Conservation (phyloP, 2,888 invertebrate genomes). For the Cremastinae sp. region DNA sequence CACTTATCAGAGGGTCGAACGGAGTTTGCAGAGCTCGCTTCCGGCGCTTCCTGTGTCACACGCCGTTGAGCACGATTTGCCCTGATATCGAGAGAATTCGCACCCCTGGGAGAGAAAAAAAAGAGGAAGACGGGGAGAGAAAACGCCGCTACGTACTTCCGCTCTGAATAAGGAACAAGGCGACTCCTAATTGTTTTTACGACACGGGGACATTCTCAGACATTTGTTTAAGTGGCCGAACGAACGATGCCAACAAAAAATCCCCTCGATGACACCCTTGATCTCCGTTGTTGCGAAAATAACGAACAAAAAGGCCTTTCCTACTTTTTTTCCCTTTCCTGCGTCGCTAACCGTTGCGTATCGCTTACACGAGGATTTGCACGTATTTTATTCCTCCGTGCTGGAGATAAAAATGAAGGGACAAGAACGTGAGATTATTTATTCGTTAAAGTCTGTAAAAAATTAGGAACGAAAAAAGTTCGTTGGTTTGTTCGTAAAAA, state of each 20-base stretch:
- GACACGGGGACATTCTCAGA: conserved; percentile 61
- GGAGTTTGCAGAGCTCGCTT: conserved; percentile 64
- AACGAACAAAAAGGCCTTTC: conserved; percentile 3
- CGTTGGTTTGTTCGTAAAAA: neutral
- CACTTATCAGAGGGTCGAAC: conserved; percentile 43
- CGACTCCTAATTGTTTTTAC: conserved; percentile 73
- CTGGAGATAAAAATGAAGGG: no score
- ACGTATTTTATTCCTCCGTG: no score
- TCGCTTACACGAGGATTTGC: neutral
- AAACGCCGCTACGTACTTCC: conserved; percentile 65
- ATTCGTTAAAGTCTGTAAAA: no score
- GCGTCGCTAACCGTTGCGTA: conserved; percentile 19
- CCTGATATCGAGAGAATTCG: conserved; percentile 48
- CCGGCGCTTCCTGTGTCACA: conserved; percentile 79
- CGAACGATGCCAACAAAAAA: conserved; percentile 22
- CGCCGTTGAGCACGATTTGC: conserved; percentile 79
- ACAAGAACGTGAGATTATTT: no score
- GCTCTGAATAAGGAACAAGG: conserved; percentile 56
- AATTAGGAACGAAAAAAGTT: neutral
- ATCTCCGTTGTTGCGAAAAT: conserved; percentile 30
- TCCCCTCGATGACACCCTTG: conserved; percentile 35
- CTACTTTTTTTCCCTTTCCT: conserved; percentile 1
- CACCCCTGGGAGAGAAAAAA: conserved; percentile 7
- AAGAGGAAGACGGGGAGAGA: conserved; percentile 11
- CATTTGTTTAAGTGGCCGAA: conserved; percentile 43